These are phyloP conservation scores for Steinernema carpocapsae DNA, from an alignment of 2,888 invertebrate species.

Conservation along the genomic window DNA sequence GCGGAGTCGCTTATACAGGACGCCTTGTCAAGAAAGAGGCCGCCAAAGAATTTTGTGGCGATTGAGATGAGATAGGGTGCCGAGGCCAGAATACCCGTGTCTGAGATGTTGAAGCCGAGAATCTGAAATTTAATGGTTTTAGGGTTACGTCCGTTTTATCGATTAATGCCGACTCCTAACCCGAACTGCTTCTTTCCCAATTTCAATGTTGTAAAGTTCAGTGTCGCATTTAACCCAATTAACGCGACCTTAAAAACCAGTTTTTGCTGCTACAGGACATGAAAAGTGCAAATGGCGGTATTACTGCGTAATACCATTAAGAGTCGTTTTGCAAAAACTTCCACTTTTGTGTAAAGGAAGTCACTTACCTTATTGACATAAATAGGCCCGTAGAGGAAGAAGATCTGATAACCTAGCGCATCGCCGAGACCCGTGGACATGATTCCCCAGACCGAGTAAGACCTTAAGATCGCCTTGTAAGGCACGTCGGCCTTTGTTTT, in stretches of 20 bases:
- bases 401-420: constrained; percentile 28
- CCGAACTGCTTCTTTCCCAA: too few species aligned
- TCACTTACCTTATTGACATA: constrained; percentile 35
- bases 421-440: constrained; percentile 33
- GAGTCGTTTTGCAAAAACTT: neutral
- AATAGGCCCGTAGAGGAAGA: constrained; percentile 35
- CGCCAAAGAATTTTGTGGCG: constrained; percentile 28
- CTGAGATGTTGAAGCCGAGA: constrained; percentile 18
- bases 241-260: too few species aligned
- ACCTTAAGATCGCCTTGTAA: constrained; percentile 43
- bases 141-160: neutral
- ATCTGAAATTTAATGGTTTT: neutral
- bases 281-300: too few species aligned
- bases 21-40: constrained; percentile 27
- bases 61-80: constrained; percentile 28
- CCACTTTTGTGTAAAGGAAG: too few species aligned
- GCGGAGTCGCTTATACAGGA: constrained; percentile 15
- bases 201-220: too few species aligned
- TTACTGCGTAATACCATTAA: neutral
- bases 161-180: too few species aligned
- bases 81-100: constrained; percentile 22
- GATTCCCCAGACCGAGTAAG: constrained; percentile 36
- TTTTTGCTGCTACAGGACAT: too few species aligned
- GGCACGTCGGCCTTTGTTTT: constrained; percentile 39
- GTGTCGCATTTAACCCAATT: too few species aligned